Conservation (phyloP, 2,113 vertebrate species). For the Laticauda colubrina region DNA sequence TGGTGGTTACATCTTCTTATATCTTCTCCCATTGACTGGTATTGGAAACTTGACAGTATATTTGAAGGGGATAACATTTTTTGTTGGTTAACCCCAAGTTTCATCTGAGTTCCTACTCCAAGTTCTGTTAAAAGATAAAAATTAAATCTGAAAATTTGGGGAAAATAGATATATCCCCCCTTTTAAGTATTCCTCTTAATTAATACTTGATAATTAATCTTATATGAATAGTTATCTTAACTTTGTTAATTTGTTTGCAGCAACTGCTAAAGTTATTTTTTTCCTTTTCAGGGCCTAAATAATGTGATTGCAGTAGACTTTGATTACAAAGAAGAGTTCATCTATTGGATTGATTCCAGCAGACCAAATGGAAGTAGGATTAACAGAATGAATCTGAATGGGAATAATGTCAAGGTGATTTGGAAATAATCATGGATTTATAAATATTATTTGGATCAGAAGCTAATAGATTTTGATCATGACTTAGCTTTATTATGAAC, state of each 20-base stretch:
- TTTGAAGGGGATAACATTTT: neutral
- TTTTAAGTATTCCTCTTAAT: neutral
- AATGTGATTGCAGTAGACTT: slow-evolving; percentile 97
- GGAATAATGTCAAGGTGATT: slow-evolving; percentile 92
- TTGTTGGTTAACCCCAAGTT: neutral
- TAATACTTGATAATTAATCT: slow-evolving; percentile 22
- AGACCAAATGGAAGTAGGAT: slow-evolving; percentile 93
- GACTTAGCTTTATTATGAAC: neutral
- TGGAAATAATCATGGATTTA: slow-evolving; percentile 24
- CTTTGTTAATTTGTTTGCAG: slow-evolving; percentile 16
- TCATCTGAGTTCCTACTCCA: neutral
- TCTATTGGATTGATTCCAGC: slow-evolving; percentile 98
- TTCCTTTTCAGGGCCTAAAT: slow-evolving; percentile 84
- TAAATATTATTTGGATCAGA: slow-evolving; percentile 7
- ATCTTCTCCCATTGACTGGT: neutral
- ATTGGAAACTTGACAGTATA: neutral
- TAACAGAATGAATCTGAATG: slow-evolving; percentile 94
- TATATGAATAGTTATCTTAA: slow-evolving; percentile 10
- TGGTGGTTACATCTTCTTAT: neutral
- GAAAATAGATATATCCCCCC: neutral
- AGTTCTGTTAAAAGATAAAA: slow-evolving; percentile 26
- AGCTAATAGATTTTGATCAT: slow-evolving; percentile 13
- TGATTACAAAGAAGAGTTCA: slow-evolving; percentile 96
- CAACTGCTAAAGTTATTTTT: slow-evolving; percentile 10
- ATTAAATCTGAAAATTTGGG: neutral